Evolutionary conservation across 2,113 vertebrate species (phyloP), one percentile per base, ranked within the genome.

Genomic region (Hemichromis elongatus): DNA sequence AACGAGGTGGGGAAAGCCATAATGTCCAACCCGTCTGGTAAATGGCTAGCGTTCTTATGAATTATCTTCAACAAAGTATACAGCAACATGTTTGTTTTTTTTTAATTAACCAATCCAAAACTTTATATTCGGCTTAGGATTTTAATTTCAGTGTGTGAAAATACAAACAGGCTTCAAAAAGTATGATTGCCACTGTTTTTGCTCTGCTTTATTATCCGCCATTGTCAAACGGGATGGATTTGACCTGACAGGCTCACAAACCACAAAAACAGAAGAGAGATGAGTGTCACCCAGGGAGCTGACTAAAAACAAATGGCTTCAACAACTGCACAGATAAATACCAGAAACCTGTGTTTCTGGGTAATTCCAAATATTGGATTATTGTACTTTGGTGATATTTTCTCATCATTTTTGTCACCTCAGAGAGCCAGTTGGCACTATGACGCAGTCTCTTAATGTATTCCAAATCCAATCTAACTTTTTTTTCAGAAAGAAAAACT

Each of bases 161-260:
- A 87, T 26, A 73, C 21, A 84, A 88, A 80, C 18, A 18, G 14
- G 11, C 19, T 3, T 10, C n/a, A n/a, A 30, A 47, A 82, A 68
- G 78, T 63, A 35, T 84, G 70, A 16, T 50, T 54, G 37, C 19
- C 47, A 14, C 40, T 13, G 24, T 19, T 73, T 12, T 54, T 10
- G 45, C 79, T 73, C 35, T 66, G 35, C 59, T 33, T 75, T 16
- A 4, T 87, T 85, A 73, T 73, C 47, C 87, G 82, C 30, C 50
- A 33, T 54, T 61, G 83, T 86, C 59, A 81, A 79, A 88, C 6
- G 6, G 26, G 54, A 81, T 55, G 21, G 53, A 24, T 78, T 61
- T 42, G 57, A 66, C 55, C 77, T 82, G 80, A 90, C 86, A 78
- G 59, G 52, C 68, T 81, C 24, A 81, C 59, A 81, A 77, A 63